Base-by-base conservation (phyloP, 2,888 invertebrate species). In the Ectemnius continuus region DNA sequence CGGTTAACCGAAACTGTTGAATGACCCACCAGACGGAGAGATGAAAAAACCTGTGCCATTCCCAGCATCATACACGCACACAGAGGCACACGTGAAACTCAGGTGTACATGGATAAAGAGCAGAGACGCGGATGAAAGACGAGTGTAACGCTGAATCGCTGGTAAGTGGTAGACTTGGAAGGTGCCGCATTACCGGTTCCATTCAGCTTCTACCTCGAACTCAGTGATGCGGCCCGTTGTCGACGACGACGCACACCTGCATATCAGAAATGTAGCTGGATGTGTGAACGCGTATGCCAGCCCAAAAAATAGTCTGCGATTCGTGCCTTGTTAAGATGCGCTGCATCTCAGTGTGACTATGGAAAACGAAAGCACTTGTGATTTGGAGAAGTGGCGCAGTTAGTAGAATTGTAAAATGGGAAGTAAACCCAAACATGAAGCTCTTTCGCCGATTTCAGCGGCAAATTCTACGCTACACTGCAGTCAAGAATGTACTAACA, bases 361-460 rank as follows among this genome's bases (percentile, higher is more conserved):
- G 8, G 57, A 60, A 63, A 18, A 60, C 13, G 18, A 8, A 5
- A 13, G 74, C 45, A 56, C 45, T 62, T 14, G 59, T 36, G 56
- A 76, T 70, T 71, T 52, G 52, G 14, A 52, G n/a, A 3, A 2
- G 23, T n/a, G 48, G 48, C 1, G 62, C 66, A 74, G 78, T 74
- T 78, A 75, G 68, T 77, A 62, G 67, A 73, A 70, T 74, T 73
- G 74, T 70, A 70, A 79, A 83, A 79, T 67, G 70, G 67, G 67
- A 73, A 76, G 77, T 83, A 84, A 82, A 77, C 77, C 69, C 70
- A 80, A 80, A 84, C 82, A 84, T 84, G 78, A 84, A 82, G 82
- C 84, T 84, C 80, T 83, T 83, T 84, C 75, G 82, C 73, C 56
- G 58, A 69, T 82, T 80, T 84, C 84, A 83, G 82, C 83, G 77